Conservation (phyloP, 2,797 vertebrate genomes). For the Miichthys miiuy region DNA sequence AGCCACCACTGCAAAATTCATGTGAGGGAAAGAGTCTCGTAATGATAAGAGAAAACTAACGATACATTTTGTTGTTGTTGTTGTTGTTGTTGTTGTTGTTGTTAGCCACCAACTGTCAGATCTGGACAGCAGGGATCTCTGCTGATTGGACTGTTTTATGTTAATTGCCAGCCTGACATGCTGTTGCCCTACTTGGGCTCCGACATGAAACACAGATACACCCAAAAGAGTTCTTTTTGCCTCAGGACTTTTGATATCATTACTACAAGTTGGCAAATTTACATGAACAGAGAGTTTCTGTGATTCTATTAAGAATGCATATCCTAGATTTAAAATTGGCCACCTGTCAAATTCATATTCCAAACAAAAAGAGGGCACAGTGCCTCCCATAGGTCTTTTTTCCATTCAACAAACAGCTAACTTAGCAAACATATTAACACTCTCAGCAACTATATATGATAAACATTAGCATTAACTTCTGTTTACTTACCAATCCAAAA, state of each 20-base stretch:
- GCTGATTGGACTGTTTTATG: constrained; percentile 30
- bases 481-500: too few species aligned
- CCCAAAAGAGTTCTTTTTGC: constrained; percentile 13
- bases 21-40: constrained; percentile 10
- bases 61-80: constrained; percentile 3
- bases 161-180: constrained; percentile 30
- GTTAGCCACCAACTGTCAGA: constrained; percentile 29
- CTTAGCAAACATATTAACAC: too few species aligned
- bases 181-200: constrained; percentile 36
- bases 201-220: constrained; percentile 35
- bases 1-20: neutral
- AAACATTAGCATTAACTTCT: too few species aligned
- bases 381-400: too few species aligned
- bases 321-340: neutral
- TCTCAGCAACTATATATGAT: too few species aligned
- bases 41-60: constrained; percentile 5
- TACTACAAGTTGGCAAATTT: constrained; percentile 19
- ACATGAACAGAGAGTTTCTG: constrained; percentile 22
- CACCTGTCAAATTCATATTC: too few species aligned
- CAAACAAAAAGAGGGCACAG: too few species aligned
- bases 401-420: too few species aligned
- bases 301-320: constrained; percentile 21
- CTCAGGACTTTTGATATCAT: constrained; percentile 28
- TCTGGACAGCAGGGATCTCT: constrained; percentile 44
- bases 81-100: neutral